A percentile compares a stretch with the other conserved stretches of the same genome.
These are phyloP conservation scores for Himalopsyche tibetana DNA, from an alignment of 2,888 invertebrate genomes.

Conservation along the genomic window DNA sequence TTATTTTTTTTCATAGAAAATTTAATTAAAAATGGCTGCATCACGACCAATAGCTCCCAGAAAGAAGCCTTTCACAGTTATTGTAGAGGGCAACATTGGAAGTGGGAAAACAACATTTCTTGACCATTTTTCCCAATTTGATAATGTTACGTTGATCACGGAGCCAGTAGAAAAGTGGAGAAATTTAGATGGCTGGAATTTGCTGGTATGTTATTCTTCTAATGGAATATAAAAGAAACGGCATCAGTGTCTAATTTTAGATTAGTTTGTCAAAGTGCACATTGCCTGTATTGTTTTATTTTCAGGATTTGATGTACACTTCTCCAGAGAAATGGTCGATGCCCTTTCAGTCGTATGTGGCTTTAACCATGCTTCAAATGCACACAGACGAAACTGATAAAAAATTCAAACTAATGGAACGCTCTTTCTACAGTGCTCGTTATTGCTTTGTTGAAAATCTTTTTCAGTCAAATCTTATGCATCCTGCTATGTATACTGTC, in stretches of 20 bases:
- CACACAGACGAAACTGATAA: conserved; percentile 81
- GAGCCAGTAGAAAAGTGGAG: conserved; percentile 94
- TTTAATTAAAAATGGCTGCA: conserved; percentile 53
- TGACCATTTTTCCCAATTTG: conserved; percentile 85
- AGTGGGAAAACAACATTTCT: conserved; percentile 93
- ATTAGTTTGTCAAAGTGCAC: neutral
- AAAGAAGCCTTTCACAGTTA: conserved; percentile 85
- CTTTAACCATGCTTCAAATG: conserved; percentile 90
- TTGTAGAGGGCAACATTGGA: conserved; percentile 93
- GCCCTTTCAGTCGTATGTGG: conserved; percentile 94
- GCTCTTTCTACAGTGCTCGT: conserved; percentile 90
- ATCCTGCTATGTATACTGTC: conserved; percentile 86
- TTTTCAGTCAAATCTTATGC: conserved; percentile 81
- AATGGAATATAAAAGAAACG: neutral
- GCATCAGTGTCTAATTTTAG: too few species aligned
- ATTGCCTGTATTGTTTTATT: conserved; percentile 21
- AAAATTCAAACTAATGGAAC: conserved; percentile 91
- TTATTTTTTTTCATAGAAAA: conserved; percentile 50
- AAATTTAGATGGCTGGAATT: conserved; percentile 86
- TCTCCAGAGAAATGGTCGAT: conserved; percentile 89
- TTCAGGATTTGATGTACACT: conserved; percentile 89
- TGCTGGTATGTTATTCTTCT: conserved; percentile 76
- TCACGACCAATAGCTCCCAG: conserved; percentile 66
- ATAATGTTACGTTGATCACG: conserved; percentile 81
- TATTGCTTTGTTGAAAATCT: conserved; percentile 91